Evolutionary conservation across 2,797 vertebrate genomes (phyloP).

Genomic region (Champsocephalus gunnari): DNA sequence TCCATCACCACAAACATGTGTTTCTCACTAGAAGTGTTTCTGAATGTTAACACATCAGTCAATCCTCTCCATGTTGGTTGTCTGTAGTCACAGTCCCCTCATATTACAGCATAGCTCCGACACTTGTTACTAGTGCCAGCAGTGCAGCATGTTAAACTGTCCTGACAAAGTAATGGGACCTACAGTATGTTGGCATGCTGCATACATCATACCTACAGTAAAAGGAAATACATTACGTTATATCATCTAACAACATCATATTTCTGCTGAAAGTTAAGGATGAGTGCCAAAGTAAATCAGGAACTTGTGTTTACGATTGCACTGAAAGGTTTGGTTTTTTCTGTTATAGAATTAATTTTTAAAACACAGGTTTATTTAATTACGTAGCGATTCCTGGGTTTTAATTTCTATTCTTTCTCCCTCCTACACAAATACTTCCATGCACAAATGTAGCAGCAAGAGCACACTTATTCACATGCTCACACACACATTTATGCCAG

Average conservation of each 20-base stretch:
- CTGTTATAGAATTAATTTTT: neutral
- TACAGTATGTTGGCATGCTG: conserved; percentile 14
- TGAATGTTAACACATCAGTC: conserved; percentile 35
- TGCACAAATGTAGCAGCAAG: conserved; percentile 30
- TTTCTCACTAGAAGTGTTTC: conserved; percentile 21
- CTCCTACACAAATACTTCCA: conserved; percentile 41
- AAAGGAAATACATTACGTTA: conserved; percentile 5
- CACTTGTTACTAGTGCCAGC: conserved; percentile 38
- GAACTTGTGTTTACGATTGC: neutral
- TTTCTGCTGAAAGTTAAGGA: conserved; percentile 7
- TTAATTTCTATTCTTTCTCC: conserved; percentile 26
- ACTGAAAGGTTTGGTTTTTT: neutral
- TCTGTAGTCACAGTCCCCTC: conserved; percentile 32
- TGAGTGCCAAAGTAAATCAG: conserved; percentile 1
- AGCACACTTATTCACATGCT: conserved; percentile 37
- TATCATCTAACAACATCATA: neutral
- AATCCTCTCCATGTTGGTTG: conserved; percentile 29
- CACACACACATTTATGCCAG: conserved; percentile 43
- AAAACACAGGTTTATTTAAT: conserved; percentile 26
- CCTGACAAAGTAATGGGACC: conserved; percentile 6
- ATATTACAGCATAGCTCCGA: conserved; percentile 41
- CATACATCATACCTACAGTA: neutral
- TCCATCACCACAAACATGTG: conserved; percentile 30
- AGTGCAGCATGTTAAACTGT: conserved; percentile 24
- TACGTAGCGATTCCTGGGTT: neutral